Base-by-base conservation (phyloP, 64 coral and sea anemone species). In the Porites lutea region DNA sequence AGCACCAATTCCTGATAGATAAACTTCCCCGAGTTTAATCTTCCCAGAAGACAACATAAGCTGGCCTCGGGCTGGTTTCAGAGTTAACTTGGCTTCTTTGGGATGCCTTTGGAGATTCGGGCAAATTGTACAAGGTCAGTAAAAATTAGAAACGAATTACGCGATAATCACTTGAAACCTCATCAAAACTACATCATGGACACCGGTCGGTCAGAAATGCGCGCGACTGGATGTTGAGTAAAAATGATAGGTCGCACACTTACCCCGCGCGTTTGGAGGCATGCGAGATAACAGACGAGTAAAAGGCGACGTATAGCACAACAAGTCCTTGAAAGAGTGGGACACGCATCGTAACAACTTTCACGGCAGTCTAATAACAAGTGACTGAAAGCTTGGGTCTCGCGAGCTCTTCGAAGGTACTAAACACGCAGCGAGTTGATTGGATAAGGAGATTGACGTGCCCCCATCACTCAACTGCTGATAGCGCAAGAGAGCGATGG, bases 1-100 rank as follows among this genome's bases (percentile, higher is more conserved):
- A 62, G 68, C 79, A 65, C 63, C 60, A 27, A 92, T 66, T 47
- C 90, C 90, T 52, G 90, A 84, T 27, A 92, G 73, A 86, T 85
- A 92, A 16, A 92, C 70, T 52, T 92, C 79, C 37, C 90, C 90
- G 57, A 92, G 90, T 44, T 92, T 92, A n/a, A 92, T 55, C 70
- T 21, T 92, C 18, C 68, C 70, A 4, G 64, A 71, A 18, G 90
- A 92, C 10, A 84, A 47, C 81, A 69, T 51, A 68, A 84, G 81
- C 18, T 84, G 81, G 46, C 62, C 81, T 51, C 48, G 81, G 37
- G 22, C 13, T 1, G 81, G 62, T 13, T 84, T 67, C 18, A 84
- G 48, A 18, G 63, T 84, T 22, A 84, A 10, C 48, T 44, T 68
- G 9, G 81, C 81, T 65, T 84, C 81, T 51, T 68, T 69, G 46